phyloP scores from a whole-genome alignment of 2,113 vertebrate genomes.

The Cheilinus undulatus region DNA sequence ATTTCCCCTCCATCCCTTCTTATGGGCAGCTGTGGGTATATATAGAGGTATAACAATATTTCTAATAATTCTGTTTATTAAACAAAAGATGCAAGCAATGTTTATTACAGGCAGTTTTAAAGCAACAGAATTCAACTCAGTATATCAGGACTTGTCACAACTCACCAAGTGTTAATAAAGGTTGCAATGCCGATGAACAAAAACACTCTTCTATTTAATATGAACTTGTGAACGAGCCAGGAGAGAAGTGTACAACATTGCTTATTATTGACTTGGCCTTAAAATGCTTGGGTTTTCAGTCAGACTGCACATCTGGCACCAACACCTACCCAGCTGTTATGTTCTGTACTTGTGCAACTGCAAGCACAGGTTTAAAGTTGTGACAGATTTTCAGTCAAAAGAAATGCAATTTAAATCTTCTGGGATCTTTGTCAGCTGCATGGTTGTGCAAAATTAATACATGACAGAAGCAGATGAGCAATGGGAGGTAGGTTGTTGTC shows the following conservation, averaged over 20 bases:
- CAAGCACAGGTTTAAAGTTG: neutral
- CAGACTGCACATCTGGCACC: too few species aligned
- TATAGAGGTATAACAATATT: too few species aligned
- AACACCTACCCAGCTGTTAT: neutral
- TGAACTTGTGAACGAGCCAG: neutral
- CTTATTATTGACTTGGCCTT: neutral
- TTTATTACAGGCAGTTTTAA: slow-evolving; percentile 67
- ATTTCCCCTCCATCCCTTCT: too few species aligned
- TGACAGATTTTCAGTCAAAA: neutral
- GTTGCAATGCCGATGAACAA: slow-evolving; percentile 16
- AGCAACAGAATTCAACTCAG: slow-evolving; percentile 39
- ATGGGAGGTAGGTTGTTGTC: slow-evolving; percentile 75
- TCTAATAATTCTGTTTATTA: slow-evolving; percentile 26
- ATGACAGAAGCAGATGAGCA: slow-evolving; percentile 7
- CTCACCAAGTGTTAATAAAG: neutral
- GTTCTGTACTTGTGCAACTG: neutral
- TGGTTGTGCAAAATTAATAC: neutral
- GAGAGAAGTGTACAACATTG: slow-evolving; percentile 6
- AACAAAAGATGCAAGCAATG: slow-evolving; percentile 28
- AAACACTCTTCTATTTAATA: slow-evolving; percentile 5
- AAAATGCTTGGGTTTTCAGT: neutral
- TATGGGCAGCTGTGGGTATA: too few species aligned
- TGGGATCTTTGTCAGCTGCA: too few species aligned
- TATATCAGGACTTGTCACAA: slow-evolving; percentile 32
- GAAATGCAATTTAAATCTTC: neutral